phyloP scores from a whole-genome alignment of 2,113 vertebrate genomes.

The Hucho hucho region DNA sequence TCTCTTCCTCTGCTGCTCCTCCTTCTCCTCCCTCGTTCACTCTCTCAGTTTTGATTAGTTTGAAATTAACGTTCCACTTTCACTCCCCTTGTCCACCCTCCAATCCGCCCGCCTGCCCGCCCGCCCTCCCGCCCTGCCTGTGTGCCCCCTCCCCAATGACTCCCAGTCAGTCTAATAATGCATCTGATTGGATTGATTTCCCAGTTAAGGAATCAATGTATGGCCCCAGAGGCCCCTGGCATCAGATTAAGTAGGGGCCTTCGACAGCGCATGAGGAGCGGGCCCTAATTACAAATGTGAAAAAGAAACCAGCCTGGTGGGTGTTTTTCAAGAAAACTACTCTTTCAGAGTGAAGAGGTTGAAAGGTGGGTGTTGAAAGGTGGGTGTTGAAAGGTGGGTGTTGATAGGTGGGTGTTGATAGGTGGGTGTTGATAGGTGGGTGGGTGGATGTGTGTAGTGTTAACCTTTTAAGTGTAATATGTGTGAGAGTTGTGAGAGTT shows the following conservation, averaged over 20 bases:
- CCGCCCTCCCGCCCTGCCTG: neutral
- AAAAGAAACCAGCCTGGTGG: neutral
- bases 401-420: no score
- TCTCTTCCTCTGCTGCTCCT: neutral
- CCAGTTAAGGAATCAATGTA: neutral
- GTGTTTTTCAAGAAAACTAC: neutral
- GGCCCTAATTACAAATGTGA: neutral
- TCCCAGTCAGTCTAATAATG: neutral
- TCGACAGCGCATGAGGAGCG: neutral
- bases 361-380: neutral
- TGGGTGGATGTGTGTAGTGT: no score
- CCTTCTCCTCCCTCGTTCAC: neutral
- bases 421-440: neutral
- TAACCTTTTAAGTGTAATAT: no score
- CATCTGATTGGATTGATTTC: constrained; percentile 11
- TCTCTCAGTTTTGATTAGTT: neutral
- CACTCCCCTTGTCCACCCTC: neutral
- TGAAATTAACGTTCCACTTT: neutral
- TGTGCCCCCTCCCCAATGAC: neutral
- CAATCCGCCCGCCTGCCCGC: neutral
- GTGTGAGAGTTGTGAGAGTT: no score
- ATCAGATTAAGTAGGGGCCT: neutral
- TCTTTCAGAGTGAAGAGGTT: no score
- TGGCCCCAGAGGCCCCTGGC: neutral
- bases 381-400: no score